Evolutionary conservation across 2,888 invertebrate species (phyloP).

Genomic region (Ptilodon capucinus): DNA sequence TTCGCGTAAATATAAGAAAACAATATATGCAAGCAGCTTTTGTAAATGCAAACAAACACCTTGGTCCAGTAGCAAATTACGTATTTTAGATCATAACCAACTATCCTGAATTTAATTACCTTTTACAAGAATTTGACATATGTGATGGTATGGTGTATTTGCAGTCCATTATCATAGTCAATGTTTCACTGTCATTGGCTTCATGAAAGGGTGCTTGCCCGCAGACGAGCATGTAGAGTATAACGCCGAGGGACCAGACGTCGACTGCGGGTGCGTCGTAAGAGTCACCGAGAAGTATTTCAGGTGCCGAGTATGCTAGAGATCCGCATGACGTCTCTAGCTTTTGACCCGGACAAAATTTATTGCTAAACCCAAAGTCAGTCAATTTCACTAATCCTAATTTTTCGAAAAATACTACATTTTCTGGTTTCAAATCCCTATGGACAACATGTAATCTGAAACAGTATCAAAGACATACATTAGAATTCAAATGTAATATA

Average conservation of each 20-base stretch:
- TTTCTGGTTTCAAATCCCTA: slow-evolving; percentile 99
- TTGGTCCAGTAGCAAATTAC: neutral
- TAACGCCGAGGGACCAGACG: slow-evolving; percentile 99
- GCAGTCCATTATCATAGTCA: slow-evolving; percentile 99
- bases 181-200: slow-evolving; percentile 99
- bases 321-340: slow-evolving; percentile 99
- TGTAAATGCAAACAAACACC: too few relatives aligned
- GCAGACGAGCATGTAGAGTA: slow-evolving; percentile 98
- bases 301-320: slow-evolving; percentile 99
- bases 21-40: too few relatives aligned
- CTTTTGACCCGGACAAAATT: slow-evolving; percentile 97
- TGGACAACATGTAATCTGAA: slow-evolving; percentile 85
- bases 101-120: too few relatives aligned
- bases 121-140: slow-evolving; percentile 92
- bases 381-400: slow-evolving; percentile 98
- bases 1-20: too few relatives aligned
- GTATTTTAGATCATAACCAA: neutral
- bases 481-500: neutral
- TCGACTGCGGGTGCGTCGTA: slow-evolving; percentile 99
- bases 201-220: slow-evolving; percentile 99
- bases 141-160: slow-evolving; percentile 96
- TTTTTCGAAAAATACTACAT: slow-evolving; percentile 99
- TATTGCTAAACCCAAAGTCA: slow-evolving; percentile 99
- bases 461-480: neutral
- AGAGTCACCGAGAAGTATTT: slow-evolving; percentile 98